Evolutionary conservation across 2,113 vertebrate genomes (phyloP), one percentile per base, ranked within the genome.

Genomic region (Boleophthalmus pectinirostris): DNA sequence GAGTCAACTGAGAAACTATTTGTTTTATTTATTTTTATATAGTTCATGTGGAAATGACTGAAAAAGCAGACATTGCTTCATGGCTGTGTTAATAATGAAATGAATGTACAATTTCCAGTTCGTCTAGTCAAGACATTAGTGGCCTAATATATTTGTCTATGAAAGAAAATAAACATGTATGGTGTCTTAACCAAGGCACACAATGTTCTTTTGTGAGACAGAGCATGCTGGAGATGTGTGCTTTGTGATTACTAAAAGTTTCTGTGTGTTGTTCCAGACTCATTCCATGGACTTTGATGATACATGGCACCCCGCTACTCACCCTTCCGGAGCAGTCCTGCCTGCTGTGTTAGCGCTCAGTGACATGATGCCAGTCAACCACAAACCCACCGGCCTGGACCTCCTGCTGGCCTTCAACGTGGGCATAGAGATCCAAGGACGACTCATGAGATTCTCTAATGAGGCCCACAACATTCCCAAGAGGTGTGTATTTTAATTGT

Each of bases 281-380:
- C 95, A 97, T 82, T 95, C 96, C 45, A 96, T 97, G 96, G 96
- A 96, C 84, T 96, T 97, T 46, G 96, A 97, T 15, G 96, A 96
- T 68, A 96, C 95, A 5, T 96, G 95, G 95, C 94, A 96, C 77
- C 95, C 96, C 25, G 95, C 96, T 74, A 96, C 96, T 21, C 96
- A 97, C 35, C 96, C 95, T 0, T 96, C 95, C 0, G 96, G 96
- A 7, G 95, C 95, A 0, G 93, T 97, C 0, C 91, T 97, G 45
- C 95, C 95, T 0, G 95, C 95, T 77, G 91, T 97, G 47, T 78
- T 97, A 68, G 95, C 96, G 10, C 89, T 95, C 79, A 92, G 93
- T 66, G 94, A 96, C 84, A 94, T 96, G 94, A 70, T 96, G 53
- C 92, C 94, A 66, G 72, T 80, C 0, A 83, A 75, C 83, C 85